phyloP scores from a whole-genome alignment of 2,888 invertebrate species.

The Onchidella celtica region DNA sequence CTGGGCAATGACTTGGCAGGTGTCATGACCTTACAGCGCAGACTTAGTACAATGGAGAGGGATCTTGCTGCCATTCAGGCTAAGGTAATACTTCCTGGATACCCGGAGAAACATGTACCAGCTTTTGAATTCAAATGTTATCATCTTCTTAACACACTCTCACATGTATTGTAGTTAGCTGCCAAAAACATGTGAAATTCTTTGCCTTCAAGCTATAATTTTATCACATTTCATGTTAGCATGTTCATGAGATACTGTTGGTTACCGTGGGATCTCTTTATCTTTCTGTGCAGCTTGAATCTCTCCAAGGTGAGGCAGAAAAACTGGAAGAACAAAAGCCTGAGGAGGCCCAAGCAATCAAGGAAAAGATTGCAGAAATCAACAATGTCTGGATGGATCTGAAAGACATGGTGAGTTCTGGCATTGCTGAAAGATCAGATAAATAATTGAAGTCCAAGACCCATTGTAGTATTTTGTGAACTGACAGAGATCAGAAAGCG shows the following conservation, averaged over 20 bases:
- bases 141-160: too few relatives aligned
- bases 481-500: too few relatives aligned
- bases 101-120: background rate
- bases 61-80: slow-evolving; percentile 99
- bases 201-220: too few relatives aligned
- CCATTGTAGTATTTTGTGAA: too few relatives aligned
- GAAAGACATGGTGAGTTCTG: slow-evolving; percentile 90
- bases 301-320: slow-evolving; percentile 95
- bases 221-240: too few relatives aligned
- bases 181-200: too few relatives aligned
- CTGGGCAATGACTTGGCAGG: slow-evolving; percentile 97
- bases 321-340: slow-evolving; percentile 96
- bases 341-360: slow-evolving; percentile 83
- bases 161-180: too few relatives aligned
- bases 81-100: slow-evolving; percentile 81
- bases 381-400: slow-evolving; percentile 97
- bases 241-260: too few relatives aligned
- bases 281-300: slow-evolving; percentile 87
- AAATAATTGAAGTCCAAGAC: background rate
- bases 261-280: too few relatives aligned
- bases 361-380: slow-evolving; percentile 92
- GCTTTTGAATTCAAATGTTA: too few relatives aligned
- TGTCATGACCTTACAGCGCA: slow-evolving; percentile 98
- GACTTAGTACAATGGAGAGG: slow-evolving; percentile 98
- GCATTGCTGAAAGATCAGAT: background rate